These are phyloP conservation scores for Ptychodera flava DNA, from an alignment of 35 echinoderm and acorn worm species.

Conservation along the genomic window DNA sequence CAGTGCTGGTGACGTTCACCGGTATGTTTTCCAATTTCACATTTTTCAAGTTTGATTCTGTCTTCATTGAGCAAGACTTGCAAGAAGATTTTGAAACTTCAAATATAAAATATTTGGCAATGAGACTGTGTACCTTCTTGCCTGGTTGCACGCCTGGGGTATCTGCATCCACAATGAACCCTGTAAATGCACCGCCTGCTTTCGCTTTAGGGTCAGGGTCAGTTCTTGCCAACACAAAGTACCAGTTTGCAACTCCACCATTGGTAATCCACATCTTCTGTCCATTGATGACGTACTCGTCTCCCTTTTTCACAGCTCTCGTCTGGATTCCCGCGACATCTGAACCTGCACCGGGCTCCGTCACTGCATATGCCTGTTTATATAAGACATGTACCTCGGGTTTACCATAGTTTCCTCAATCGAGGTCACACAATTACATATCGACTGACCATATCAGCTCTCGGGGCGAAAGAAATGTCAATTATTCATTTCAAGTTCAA, in stretches of 20 bases:
- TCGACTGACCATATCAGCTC: too few relatives aligned
- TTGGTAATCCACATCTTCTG: slow-evolving; percentile 99
- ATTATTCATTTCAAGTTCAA: too few relatives aligned
- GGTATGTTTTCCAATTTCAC: too few relatives aligned
- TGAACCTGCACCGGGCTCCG: slow-evolving; percentile 88
- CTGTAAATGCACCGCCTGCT: slow-evolving; percentile 73
- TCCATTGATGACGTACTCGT: slow-evolving; percentile 90
- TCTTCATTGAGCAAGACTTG: too few relatives aligned
- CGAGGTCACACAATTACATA: too few relatives aligned
- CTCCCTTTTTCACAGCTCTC: slow-evolving; percentile 83
- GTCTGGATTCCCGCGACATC: slow-evolving; percentile 77
- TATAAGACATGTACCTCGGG: too few relatives aligned
- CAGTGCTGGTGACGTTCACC: too few relatives aligned
- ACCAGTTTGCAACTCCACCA: slow-evolving; percentile 93
- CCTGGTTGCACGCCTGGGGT: slow-evolving; percentile 53
- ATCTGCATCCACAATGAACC: slow-evolving; percentile 91
- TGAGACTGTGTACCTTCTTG: slow-evolving; percentile 94
- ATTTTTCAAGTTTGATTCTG: too few relatives aligned
- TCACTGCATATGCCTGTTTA: slow-evolving; percentile 96
- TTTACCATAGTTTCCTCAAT: too few relatives aligned
- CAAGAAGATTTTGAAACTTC: too few relatives aligned
- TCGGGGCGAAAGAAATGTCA: too few relatives aligned
- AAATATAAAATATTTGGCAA: too few relatives aligned
- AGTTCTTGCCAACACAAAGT: slow-evolving; percentile 90
- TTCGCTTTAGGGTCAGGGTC: slow-evolving; percentile 61